These are phyloP conservation scores for Crossoptilon crossoptilon DNA, from an alignment of 2,797 vertebrate genomes.

Conservation along the genomic window DNA sequence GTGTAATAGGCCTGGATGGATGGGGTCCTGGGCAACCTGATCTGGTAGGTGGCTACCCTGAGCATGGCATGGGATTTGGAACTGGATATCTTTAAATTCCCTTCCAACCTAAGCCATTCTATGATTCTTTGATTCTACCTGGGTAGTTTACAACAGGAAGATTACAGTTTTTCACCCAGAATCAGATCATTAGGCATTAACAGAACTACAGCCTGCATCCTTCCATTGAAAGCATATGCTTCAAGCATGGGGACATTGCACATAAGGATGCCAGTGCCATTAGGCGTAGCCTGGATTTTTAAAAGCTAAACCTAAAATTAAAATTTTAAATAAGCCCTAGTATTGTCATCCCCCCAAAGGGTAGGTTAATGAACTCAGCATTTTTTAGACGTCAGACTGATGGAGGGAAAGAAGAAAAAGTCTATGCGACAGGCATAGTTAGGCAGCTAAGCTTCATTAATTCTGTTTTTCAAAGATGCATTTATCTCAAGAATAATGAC, in stretches of 20 bases:
- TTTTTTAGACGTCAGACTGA: neutral
- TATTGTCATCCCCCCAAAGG: neutral
- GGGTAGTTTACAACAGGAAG: neutral
- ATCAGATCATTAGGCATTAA: neutral
- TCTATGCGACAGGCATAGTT: neutral
- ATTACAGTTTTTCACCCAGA: neutral
- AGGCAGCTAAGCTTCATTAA: slow-evolving; percentile 36
- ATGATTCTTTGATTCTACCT: too few relatives aligned
- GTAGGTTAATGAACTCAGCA: neutral
- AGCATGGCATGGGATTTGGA: too few relatives aligned
- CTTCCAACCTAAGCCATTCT: too few relatives aligned
- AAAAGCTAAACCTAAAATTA: neutral
- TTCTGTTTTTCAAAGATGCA: slow-evolving; percentile 3
- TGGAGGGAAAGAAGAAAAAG: neutral
- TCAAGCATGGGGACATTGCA: neutral
- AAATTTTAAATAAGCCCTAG: neutral
- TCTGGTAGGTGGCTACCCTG: neutral
- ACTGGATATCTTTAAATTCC: too few relatives aligned
- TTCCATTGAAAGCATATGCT: neutral
- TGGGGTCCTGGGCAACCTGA: neutral
- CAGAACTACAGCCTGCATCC: neutral
- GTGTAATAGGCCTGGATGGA: neutral
- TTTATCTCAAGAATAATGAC: slow-evolving; percentile 30
- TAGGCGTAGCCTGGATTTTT: neutral
- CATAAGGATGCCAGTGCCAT: neutral